A percentile compares a stretch with the other conserved stretches of the same genome.
phyloP scores from a whole-genome alignment of 2,797 vertebrate genomes.

The Microchirus variegatus region DNA sequence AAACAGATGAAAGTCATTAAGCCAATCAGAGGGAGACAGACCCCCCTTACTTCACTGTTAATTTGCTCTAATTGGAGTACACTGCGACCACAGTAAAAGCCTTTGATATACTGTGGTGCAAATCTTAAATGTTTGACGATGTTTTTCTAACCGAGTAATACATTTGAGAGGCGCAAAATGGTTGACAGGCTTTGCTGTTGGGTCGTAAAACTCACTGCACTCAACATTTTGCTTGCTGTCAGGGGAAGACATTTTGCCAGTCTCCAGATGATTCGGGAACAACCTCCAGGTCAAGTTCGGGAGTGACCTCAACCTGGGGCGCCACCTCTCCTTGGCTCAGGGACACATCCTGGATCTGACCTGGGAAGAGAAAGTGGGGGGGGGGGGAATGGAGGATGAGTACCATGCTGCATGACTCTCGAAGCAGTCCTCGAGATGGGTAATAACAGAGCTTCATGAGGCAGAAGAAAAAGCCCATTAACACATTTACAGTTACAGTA shows the following conservation, averaged over 20 bases:
- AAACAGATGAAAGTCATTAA: constrained; percentile 53
- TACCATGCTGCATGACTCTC: neutral
- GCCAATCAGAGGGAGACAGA: constrained; percentile 46
- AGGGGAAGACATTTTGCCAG: constrained; percentile 93
- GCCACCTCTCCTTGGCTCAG: constrained; percentile 78
- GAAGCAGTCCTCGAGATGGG: neutral
- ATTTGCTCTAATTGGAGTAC: constrained; percentile 36
- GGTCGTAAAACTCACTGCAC: constrained; percentile 6
- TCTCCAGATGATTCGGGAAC: constrained; percentile 89
- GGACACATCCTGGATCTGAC: constrained; percentile 78
- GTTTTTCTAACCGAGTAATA: constrained; percentile 10
- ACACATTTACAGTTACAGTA: constrained; percentile 3
- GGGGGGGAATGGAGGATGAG: neutral
- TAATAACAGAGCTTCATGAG: neutral
- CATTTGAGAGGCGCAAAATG: constrained; percentile 5
- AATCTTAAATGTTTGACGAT: constrained; percentile 12
- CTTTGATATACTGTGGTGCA: constrained; percentile 3
- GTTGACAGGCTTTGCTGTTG: constrained; percentile 19
- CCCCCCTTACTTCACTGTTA: constrained; percentile 33
- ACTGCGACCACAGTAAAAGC: constrained; percentile 20
- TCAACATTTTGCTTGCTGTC: constrained; percentile 31
- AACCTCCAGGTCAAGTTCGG: constrained; percentile 89
- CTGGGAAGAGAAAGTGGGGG: constrained; percentile 28
- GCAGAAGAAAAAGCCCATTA: constrained; percentile 18
- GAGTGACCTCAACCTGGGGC: constrained; percentile 80